These are phyloP conservation scores for Philereme vetulata DNA, from an alignment of 2,888 invertebrate genomes.

Conservation along the genomic window DNA sequence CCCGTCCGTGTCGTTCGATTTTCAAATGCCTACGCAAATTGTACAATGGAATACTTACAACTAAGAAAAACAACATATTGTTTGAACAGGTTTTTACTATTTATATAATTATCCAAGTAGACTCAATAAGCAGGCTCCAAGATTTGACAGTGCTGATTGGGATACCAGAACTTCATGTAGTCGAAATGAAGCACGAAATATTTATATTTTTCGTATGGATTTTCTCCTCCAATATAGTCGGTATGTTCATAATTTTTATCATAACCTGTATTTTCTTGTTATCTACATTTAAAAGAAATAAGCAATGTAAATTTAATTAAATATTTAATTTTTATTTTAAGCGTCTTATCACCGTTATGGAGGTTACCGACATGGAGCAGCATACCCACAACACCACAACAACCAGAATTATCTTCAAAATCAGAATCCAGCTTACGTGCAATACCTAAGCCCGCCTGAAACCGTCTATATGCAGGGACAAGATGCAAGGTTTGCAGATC, in stretches of 20 bases:
- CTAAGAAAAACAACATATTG: slow-evolving; percentile 16
- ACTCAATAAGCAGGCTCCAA: slow-evolving; percentile 6
- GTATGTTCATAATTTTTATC: slow-evolving; percentile 15
- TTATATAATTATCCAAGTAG: slow-evolving; percentile 15
- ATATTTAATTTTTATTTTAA: background rate
- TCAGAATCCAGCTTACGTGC: background rate
- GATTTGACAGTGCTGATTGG: slow-evolving; percentile 18
- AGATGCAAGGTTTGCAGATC: slow-evolving; percentile 1
- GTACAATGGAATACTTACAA: slow-evolving; percentile 12
- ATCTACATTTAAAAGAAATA: background rate
- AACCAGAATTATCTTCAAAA: slow-evolving; percentile 7
- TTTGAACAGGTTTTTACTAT: slow-evolving; percentile 26
- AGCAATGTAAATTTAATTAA: background rate
- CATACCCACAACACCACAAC: slow-evolving; percentile 5
- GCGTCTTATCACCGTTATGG: slow-evolving; percentile 6
- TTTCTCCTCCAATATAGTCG: slow-evolving; percentile 12
- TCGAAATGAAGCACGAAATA: slow-evolving; percentile 20
- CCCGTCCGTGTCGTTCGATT: slow-evolving; percentile 13
- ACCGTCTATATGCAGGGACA: background rate
- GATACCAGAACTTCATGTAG: slow-evolving; percentile 16
- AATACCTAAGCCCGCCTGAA: background rate
- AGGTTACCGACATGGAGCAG: slow-evolving; percentile 10
- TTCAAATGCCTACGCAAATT: slow-evolving; percentile 19
- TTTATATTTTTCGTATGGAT: slow-evolving; percentile 12
- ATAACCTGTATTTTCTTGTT: background rate